phyloP scores from a whole-genome alignment of 2,888 invertebrate genomes.

The Epiblema foenella region DNA sequence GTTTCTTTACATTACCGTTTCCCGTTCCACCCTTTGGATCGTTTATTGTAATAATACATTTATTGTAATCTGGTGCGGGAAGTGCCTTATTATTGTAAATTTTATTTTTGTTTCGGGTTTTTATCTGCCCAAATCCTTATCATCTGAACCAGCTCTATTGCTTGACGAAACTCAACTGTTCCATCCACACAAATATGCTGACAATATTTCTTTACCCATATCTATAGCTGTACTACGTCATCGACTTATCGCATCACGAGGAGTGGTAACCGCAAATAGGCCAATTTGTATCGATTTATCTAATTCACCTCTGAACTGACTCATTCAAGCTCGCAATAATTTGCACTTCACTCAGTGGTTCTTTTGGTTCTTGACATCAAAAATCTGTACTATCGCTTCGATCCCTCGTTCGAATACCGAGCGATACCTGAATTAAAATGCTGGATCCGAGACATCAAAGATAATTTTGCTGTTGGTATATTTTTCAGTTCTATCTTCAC shows the following conservation, averaged over 20 bases:
- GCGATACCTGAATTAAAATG: conserved; percentile 2
- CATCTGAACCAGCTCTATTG: neutral
- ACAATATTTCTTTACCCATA: conserved; percentile 17
- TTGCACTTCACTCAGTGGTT: conserved; percentile 36
- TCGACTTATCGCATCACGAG: conserved; percentile 24
- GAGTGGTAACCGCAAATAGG: conserved; percentile 20
- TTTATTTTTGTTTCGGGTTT: conserved; percentile 32
- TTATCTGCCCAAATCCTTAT: conserved; percentile 30
- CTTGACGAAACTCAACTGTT: neutral
- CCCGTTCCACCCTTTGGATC: conserved; percentile 3
- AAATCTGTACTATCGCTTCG: conserved; percentile 31
- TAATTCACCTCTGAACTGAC: conserved; percentile 26
- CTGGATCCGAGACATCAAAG: neutral
- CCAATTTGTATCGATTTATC: conserved; percentile 17
- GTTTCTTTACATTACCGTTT: conserved; percentile 10
- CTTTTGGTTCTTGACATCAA: conserved; percentile 39
- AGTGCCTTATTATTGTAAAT: conserved; percentile 23
- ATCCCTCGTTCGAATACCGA: conserved; percentile 1
- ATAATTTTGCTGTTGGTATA: neutral
- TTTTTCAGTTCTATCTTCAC: neutral
- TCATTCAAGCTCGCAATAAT: conserved; percentile 38
- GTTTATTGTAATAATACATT: neutral
- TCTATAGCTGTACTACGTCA: conserved; percentile 32
- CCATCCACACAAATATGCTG: neutral
- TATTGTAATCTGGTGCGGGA: conserved; percentile 3